Base-by-base conservation (phyloP, 2,113 vertebrate genomes). In the Australoheros scitulus region DNA sequence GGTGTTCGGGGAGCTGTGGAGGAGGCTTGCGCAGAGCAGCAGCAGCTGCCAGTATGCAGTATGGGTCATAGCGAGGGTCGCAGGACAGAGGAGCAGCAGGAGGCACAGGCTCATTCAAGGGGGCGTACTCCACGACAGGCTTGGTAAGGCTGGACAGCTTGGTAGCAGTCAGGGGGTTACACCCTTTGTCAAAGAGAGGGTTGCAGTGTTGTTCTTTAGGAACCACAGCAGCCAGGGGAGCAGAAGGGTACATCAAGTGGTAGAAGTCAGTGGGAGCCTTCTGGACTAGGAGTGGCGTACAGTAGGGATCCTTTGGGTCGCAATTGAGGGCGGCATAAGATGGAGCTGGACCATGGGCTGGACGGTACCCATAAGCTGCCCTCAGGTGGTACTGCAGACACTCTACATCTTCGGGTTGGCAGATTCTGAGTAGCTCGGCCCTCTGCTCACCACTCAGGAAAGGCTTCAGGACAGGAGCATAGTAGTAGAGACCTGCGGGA, bases 331-430 rank as follows among this genome's bases (percentile, higher is more conserved):
- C 89, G 2, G 93, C n/a, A 20, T 96, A 95, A 76, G 95, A 95
- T 2, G 95, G 95, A 22, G 91, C 82, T 0, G 94, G 93, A 36
- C 84, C 89, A 1, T 80, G 3, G 0, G 90, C 92, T 0, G 95
- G 94, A n/a, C 89, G 94, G 89, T 96, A 96, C 56, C 96, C 96
- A 8, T 92, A 95, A 2, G 95, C 93, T 3, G 95, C 94, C 36
- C 95, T 94, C 56, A 96, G 88, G 87, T 96, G 96, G 80, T 96
- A 96, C 89, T 96, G 96, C 83, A 96, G 89, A 79, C 96, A 96
- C 68, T 96, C 95, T 0, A 93, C 90, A 72, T 96, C 96, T 7
- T 94, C 91, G 9, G 94, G 77, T 57, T 89, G 94, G 89, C 96
- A 96, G 92, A 96, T 95, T n/a, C 95, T 92, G 81, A 96, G 86